Percentiles rank a stretch among this genome's conserved stretches.
Evolutionary conservation across 2,888 invertebrate genomes (phyloP).

Genomic region (Drosophila anomelani): DNA sequence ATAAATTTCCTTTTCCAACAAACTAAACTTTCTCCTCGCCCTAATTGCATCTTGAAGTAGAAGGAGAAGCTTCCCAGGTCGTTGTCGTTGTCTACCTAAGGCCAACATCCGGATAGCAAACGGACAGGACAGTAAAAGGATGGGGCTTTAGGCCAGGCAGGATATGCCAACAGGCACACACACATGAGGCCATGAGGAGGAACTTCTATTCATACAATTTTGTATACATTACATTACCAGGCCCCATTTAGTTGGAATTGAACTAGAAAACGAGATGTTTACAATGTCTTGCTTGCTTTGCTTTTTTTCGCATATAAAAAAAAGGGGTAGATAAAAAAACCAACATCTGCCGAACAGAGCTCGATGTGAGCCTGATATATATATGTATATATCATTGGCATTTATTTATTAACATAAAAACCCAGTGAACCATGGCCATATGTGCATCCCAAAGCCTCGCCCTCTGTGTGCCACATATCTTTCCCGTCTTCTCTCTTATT

Average conservation of each 20-base stretch:
- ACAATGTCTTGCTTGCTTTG: constrained; percentile 38
- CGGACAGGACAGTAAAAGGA: constrained; percentile 24
- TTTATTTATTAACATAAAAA: constrained; percentile 82
- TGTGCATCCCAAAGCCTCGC: background rate
- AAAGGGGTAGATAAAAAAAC: constrained; percentile 7
- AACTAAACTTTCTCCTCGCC: constrained; percentile 63
- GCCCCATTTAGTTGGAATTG: constrained; percentile 74
- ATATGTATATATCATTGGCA: constrained; percentile 50
- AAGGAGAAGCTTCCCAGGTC: constrained; percentile 18
- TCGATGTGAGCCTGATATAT: constrained; percentile 16
- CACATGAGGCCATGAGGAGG: background rate
- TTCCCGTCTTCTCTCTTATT: constrained; percentile 45
- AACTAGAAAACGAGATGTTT: constrained; percentile 73
- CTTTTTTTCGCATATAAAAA: constrained; percentile 23
- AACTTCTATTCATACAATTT: constrained; percentile 36
- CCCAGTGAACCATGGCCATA: constrained; percentile 75
- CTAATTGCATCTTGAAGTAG: constrained; percentile 72
- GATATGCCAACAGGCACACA: constrained; percentile 25
- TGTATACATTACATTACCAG: constrained; percentile 71
- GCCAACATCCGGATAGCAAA: constrained; percentile 13
- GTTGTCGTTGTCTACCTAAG: constrained; percentile 29
- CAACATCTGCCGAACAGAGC: constrained; percentile 28
- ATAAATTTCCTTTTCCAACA: constrained; percentile 35
- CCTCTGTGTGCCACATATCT: constrained; percentile 56
- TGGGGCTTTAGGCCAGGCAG: constrained; percentile 32